phyloP scores from a whole-genome alignment of 2,113 vertebrate species.

The Larimichthys polyactis region DNA sequence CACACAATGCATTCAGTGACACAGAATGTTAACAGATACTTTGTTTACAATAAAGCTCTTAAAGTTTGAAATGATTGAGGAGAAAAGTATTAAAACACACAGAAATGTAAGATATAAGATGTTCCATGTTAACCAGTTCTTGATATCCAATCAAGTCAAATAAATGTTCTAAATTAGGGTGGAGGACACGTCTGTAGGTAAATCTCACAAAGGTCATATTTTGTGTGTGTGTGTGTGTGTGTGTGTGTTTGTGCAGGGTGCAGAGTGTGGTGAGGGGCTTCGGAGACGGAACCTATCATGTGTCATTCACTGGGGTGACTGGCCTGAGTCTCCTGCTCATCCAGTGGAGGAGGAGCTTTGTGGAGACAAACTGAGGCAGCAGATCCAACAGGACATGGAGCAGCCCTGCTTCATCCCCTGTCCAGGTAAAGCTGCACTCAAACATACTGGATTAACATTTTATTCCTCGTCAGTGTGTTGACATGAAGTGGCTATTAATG shows the following conservation, averaged over 20 bases:
- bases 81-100: not conserved
- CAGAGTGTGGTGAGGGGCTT: conserved; percentile 93
- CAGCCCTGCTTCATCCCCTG: conserved; percentile 93
- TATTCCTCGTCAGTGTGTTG: not conserved
- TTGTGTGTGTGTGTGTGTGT: not conserved
- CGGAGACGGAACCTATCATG: conserved; percentile 89
- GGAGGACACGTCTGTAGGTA: not conserved
- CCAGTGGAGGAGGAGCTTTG: conserved; percentile 84
- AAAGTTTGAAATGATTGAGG: not conserved
- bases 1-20: not conserved
- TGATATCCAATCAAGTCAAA: not conserved
- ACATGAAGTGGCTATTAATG: not conserved
- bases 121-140: not conserved
- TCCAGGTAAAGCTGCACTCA: conserved; percentile 84
- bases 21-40: not conserved
- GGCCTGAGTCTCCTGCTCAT: conserved; percentile 69
- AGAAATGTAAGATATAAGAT: not conserved
- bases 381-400: conserved; percentile 81
- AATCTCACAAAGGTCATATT: no score
- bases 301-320: conserved; percentile 85
- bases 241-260: conserved; percentile 82
- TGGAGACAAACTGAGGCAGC: conserved; percentile 81
- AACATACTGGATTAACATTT: not conserved
- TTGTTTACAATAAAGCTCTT: not conserved
- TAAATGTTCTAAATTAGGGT: not conserved